phyloP scores from a whole-genome alignment of 2,113 vertebrate genomes.

The Baryphthengus martii region DNA sequence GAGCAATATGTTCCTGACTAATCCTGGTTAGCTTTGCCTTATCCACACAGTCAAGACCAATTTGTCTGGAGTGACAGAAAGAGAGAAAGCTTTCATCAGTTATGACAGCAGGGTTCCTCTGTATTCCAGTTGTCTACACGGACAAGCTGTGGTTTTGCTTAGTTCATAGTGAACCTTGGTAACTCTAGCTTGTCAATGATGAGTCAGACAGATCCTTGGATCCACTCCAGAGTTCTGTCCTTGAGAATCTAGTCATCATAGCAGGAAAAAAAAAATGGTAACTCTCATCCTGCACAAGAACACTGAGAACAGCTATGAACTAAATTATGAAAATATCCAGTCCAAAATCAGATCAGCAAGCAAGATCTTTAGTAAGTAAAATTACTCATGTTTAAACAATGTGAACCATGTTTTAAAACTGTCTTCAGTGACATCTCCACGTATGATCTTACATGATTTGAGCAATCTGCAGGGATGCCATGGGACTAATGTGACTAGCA shows the following conservation, averaged over 20 bases:
- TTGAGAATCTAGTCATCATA: constrained; percentile 13
- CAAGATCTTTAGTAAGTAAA: neutral
- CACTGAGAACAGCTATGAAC: neutral
- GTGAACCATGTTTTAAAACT: neutral
- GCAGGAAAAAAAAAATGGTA: neutral
- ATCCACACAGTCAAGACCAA: neutral
- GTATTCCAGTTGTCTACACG: neutral
- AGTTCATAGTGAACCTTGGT: neutral
- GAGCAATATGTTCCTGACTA: neutral
- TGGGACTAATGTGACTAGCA: neutral
- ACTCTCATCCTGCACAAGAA: neutral
- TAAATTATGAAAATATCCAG: neutral
- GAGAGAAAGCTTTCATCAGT: neutral
- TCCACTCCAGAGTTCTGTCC: neutral
- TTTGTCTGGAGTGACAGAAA: neutral
- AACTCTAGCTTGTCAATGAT: constrained; percentile 7
- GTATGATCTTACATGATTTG: neutral
- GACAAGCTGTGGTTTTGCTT: neutral
- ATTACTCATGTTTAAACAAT: neutral
- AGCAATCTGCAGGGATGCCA: neutral
- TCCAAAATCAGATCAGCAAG: neutral
- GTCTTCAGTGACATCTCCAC: neutral
- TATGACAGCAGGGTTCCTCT: neutral
- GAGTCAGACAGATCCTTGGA: constrained; percentile 33
- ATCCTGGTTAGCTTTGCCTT: neutral